A percentile compares a stretch with the other conserved stretches of the same genome.
Evolutionary conservation across 2,797 vertebrate species (phyloP).

Genomic region (Malurus splendens): DNA sequence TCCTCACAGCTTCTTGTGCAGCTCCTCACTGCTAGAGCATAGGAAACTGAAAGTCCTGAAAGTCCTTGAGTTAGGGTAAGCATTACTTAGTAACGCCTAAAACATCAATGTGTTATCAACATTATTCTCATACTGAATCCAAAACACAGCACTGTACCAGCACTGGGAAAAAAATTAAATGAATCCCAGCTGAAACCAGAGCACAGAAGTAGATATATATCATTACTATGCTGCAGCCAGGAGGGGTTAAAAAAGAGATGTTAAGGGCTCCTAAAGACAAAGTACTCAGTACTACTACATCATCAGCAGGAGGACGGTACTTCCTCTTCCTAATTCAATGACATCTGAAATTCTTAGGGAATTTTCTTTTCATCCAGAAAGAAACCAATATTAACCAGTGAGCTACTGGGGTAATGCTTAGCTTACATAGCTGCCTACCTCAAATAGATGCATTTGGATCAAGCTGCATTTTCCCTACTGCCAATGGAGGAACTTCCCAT

Average conservation of each 20-base stretch:
- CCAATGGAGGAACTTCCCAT: not conserved
- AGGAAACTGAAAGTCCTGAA: not conserved
- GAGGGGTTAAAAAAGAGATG: not conserved
- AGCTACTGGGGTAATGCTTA: not conserved
- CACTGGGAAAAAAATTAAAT: not conserved
- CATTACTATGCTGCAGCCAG: not conserved
- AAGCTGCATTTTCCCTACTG: not conserved
- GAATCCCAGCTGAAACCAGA: not conserved
- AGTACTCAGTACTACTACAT: not conserved
- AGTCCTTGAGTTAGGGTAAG: not conserved
- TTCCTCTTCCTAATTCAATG: not conserved
- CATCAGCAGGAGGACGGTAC: not conserved
- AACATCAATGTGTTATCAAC: not conserved
- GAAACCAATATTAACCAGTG: not conserved
- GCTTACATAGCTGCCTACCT: not conserved
- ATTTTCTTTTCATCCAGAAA: not conserved
- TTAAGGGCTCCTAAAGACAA: not conserved
- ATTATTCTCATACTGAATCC: not conserved
- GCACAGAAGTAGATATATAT: not conserved
- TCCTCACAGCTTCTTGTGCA: not conserved
- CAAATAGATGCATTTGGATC: fast-evolving
- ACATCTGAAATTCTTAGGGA: not conserved
- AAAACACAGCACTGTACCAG: not conserved
- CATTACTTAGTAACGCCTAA: not conserved
- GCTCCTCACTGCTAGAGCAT: not conserved